A percentile compares a stretch with the other conserved stretches of the same genome.
Conservation (phyloP, 2,797 vertebrate species). For the Dendrocincla fuliginosa region DNA sequence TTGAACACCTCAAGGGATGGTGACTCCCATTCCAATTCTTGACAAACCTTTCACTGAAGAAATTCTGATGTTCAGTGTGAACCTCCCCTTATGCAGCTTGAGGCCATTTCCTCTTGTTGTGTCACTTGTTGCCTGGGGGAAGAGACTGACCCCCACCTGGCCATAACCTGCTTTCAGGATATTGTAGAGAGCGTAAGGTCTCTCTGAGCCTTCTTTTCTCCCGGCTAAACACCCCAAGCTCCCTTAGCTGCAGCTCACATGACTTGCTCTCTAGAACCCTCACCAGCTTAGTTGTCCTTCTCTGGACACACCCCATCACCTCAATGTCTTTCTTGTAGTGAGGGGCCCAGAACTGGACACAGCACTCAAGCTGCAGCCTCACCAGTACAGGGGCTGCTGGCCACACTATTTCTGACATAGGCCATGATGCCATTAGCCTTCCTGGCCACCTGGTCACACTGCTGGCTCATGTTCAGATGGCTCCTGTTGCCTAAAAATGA, state of each 20-base stretch:
- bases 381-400: not conserved
- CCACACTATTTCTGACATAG: not conserved
- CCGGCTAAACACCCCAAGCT: not conserved
- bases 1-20: not conserved
- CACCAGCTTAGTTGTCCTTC: not conserved
- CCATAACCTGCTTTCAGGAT: not conserved
- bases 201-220: not conserved
- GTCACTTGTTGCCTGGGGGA: not conserved
- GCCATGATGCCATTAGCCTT: not conserved
- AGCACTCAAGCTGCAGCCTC: not conserved
- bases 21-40: not conserved
- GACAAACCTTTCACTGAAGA: not conserved
- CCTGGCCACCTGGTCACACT: not conserved
- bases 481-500: no score
- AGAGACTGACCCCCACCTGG: fast-evolving
- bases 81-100: not conserved
- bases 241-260: not conserved
- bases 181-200: not conserved
- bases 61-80: not conserved
- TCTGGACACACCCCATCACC: not conserved
- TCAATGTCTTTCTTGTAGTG: not conserved
- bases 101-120: not conserved
- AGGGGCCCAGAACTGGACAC: not conserved
- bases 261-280: not conserved
- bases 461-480: not conserved